Evolutionary conservation across 1,140 invertebrate genomes (phyloP), one percentile per base, ranked within the genome.

Genomic region (Monochamus saltuarius): DNA sequence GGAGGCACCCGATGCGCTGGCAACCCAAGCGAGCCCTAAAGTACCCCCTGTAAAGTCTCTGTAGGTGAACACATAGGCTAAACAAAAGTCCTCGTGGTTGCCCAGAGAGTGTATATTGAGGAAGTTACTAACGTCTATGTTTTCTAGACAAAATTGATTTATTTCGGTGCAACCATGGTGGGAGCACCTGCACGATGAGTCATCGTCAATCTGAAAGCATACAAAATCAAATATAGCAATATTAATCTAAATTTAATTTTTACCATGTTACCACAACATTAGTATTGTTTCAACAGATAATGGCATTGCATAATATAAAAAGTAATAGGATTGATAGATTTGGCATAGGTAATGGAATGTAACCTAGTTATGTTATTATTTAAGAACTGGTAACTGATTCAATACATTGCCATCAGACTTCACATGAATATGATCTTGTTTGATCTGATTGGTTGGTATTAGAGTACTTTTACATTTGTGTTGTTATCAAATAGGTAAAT

Each of bases 51-150:
- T 76, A 46, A 77, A 77, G 50, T 77, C 75, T 77, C 84, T 78
- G 77, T 98, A 99, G 0, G 98, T 99, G 78, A 99, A 98, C 29
- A 99, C 94, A 76, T 99, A 99, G 8, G 97, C 96, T 39, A 99
- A 83, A 78, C 98, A 99, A 80, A 99, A 99, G 73, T 94, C 92
- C 71, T 97, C 92, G 77, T 99, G 97, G 81, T 99, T 95, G 22
- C 91, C 89, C 46, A 98, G 82, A 7, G 97, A 99, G 77, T 99
- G 97, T 16, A 98, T 83, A 81, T 99, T 99, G 39, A 99, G 82
- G 79, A 99, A 99, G 81, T 99, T 99, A 68, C 95, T 98, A 46
- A 99, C 97, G 77, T 99, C 97, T 69, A 99, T 97, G 76, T 99
- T 98, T 72, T 94, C 91, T 73, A 94, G 87, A 77, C 97, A 99